Conservation (phyloP, 2,888 invertebrate species). For the Tridacna gigas region DNA sequence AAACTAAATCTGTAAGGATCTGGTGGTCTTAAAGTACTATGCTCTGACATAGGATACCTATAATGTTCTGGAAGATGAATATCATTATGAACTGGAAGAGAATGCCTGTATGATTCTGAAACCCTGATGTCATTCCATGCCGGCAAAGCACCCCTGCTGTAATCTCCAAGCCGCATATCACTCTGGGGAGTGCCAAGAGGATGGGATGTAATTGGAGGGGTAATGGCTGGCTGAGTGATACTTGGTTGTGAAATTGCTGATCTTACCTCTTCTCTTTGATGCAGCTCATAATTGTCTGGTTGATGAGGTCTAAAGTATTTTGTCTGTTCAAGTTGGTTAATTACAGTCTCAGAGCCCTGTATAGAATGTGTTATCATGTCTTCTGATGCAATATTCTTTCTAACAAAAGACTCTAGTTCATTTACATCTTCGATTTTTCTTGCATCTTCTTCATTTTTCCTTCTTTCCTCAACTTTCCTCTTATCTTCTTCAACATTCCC, state of each 20-base stretch:
- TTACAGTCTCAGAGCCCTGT: background rate
- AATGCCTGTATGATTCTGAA: conserved; percentile 1
- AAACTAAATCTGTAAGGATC: background rate
- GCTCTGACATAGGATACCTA: background rate
- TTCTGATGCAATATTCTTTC: conserved; percentile 16
- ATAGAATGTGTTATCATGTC: background rate
- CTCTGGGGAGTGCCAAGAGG: background rate
- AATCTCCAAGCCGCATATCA: conserved; percentile 11
- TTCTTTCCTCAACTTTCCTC: background rate
- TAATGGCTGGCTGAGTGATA: conserved; percentile 8
- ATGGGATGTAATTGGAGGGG: background rate
- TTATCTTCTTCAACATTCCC: background rate
- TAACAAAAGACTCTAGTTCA: conserved; percentile 22
- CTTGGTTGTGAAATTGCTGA: background rate
- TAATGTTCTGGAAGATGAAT: conserved; percentile 4
- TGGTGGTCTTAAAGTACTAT: background rate
- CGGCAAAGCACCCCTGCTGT: background rate
- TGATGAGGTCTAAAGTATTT: conserved; percentile 19
- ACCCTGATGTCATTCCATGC: background rate
- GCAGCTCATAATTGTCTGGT: background rate
- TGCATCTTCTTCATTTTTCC: background rate
- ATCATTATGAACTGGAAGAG: background rate
- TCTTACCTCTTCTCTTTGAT: background rate
- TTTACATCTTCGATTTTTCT: background rate
- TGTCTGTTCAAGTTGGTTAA: background rate